These are phyloP conservation scores for Hoplodrina ambigua DNA, from an alignment of 2,888 invertebrate species.

Conservation along the genomic window DNA sequence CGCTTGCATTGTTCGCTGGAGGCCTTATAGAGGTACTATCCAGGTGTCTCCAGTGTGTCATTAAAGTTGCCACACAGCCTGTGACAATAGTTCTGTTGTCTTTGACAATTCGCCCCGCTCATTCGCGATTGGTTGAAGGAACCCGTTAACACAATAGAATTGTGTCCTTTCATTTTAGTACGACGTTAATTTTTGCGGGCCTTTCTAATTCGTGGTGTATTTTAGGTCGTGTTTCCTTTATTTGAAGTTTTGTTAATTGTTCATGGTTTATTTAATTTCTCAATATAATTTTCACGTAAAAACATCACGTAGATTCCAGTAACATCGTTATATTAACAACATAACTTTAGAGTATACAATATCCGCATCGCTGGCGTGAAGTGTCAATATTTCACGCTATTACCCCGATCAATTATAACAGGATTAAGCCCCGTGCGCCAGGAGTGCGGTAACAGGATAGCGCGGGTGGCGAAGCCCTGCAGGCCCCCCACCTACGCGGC, in stretches of 20 bases:
- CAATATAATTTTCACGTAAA: neutral
- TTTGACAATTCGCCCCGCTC: conserved; percentile 80
- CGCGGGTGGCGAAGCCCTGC: conserved; percentile 74
- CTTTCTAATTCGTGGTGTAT: conserved; percentile 44
- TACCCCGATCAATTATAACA: conserved; percentile 66
- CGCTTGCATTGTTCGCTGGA: conserved; percentile 48
- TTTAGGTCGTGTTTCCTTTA: conserved; percentile 35
- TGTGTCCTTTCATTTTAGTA: conserved; percentile 71
- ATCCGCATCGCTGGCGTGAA: conserved; percentile 2
- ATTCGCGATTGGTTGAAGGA: conserved; percentile 67
- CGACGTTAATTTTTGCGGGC: conserved; percentile 37
- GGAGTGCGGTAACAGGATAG: conserved; percentile 77
- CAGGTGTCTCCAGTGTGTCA: conserved; percentile 63
- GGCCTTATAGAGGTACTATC: conserved; percentile 57
- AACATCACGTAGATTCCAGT: neutral
- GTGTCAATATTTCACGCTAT: conserved; percentile 43
- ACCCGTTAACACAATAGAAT: conserved; percentile 82
- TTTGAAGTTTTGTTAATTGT: conserved; percentile 13
- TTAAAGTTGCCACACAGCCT: conserved; percentile 63
- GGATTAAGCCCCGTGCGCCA: conserved; percentile 73
- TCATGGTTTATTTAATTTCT: neutral
- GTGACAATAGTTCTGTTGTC: conserved; percentile 71
- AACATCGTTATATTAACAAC: neutral
- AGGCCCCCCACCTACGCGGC: conserved; percentile 38
- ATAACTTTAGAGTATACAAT: neutral